Evolutionary conservation across 2,888 invertebrate species (phyloP).

Genomic region (Creontiades dilutus): DNA sequence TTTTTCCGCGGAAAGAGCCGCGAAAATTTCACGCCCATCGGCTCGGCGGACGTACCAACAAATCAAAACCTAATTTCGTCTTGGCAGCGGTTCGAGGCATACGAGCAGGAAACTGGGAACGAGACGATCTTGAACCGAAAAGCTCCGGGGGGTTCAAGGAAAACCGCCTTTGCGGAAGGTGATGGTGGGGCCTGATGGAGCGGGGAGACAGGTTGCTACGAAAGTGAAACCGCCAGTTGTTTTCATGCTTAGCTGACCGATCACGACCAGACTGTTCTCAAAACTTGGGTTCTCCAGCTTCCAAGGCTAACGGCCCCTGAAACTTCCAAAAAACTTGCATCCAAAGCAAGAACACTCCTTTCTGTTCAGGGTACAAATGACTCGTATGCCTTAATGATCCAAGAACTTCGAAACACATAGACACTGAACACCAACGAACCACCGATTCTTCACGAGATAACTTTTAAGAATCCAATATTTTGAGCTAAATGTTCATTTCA

Average conservation of each 20-base stretch:
- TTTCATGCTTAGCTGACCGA: slow-evolving; percentile 17
- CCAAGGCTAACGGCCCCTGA: not conserved
- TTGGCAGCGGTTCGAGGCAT: slow-evolving; percentile 8
- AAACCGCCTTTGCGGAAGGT: not conserved
- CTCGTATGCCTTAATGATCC: no score
- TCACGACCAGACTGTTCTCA: not conserved
- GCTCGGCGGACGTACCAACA: slow-evolving; percentile 6
- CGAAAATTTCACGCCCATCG: slow-evolving; percentile 6
- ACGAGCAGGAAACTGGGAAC: slow-evolving; percentile 13
- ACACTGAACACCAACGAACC: no score
- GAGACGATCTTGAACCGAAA: slow-evolving; percentile 29
- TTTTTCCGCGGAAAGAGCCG: not conserved
- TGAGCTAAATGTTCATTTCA: no score
- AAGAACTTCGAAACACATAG: no score
- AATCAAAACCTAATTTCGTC: slow-evolving; percentile 27
- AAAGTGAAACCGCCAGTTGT: slow-evolving; percentile 21
- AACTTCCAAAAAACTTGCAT: not conserved
- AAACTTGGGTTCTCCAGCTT: not conserved
- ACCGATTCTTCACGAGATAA: no score
- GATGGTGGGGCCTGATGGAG: not conserved
- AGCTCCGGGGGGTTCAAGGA: not conserved
- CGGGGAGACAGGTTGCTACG: not conserved
- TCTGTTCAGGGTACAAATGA: no score
- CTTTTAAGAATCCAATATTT: no score
- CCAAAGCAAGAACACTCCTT: no score